Base-by-base conservation (phyloP, 2,888 invertebrate species). In the Patella pellucida region DNA sequence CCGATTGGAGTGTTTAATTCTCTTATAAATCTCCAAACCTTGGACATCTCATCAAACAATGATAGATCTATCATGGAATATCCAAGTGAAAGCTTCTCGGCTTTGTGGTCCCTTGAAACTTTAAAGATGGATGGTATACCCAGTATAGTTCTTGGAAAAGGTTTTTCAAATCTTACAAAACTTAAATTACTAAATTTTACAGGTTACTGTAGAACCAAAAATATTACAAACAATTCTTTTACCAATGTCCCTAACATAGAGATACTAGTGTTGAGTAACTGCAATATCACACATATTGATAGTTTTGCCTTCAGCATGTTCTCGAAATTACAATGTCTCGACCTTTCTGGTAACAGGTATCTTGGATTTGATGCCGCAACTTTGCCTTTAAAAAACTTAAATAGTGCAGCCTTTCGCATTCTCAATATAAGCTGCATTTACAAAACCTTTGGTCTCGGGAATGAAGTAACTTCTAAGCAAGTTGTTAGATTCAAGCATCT, bases 91-190 rank as follows among this genome's bases (percentile, higher is more conserved):
- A 14, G 19, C 23, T 62, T 62, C 19, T 19, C 19, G 41, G 3
- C 52, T 27, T 41, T 72, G 7, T 16, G 7, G 23, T n/a, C 14
- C 9, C 72, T 62, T 67, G 15, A 27, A 14, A 27, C 27, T 50
- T n/a, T 72, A 19, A 31, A 19, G 41, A 16, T 72, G 54, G 62
- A 72, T 72, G 72, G 72, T 9, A 15, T 67, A 27, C 14, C 27
- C 19, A 41, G 16, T 27, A 51, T 67, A 2, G 52, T 15, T n/a
- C 52, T 68, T 31, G 73, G 68, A 15, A 31, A 67, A 5, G 52
- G 52, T 15, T 68, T 73, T 68, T 23, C 68, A 14, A 52, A 72
- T 5, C n/a, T 72, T 5, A 52, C 2, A 16, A 72, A 72, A 4
- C 56, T 72, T 19, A 15, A 56, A 16, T n/a, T n/a, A 3, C 19